Evolutionary conservation across 2,797 vertebrate genomes (phyloP).

Genomic region (Potorous gilbertii): DNA sequence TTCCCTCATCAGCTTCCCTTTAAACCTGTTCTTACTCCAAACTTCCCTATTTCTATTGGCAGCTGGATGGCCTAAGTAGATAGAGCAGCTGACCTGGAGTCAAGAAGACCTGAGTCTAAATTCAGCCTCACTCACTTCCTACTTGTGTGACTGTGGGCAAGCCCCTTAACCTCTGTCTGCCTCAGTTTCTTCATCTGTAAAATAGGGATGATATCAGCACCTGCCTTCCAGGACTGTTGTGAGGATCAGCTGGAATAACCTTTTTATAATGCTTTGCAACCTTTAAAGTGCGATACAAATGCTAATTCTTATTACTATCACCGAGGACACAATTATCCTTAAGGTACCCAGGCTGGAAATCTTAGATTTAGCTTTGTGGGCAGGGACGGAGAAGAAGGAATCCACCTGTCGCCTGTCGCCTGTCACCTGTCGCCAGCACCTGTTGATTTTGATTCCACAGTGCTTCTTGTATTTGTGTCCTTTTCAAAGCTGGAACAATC

Average conservation of each 20-base stretch:
- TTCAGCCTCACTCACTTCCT: no score
- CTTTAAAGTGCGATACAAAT: no score
- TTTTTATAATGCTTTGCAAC: no score
- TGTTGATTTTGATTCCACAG: not conserved
- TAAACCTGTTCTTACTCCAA: not conserved
- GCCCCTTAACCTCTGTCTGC: no score
- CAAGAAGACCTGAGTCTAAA: no score
- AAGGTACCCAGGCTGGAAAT: not conserved
- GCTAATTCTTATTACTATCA: not conserved
- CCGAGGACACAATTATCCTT: no score
- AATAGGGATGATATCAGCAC: no score
- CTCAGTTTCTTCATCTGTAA: no score
- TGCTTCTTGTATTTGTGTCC: not conserved
- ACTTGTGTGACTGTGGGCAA: no score
- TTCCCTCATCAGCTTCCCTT: not conserved
- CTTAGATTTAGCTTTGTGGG: not conserved
- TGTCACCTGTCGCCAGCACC: not conserved
- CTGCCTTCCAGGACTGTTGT: no score
- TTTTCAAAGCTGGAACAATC: not conserved
- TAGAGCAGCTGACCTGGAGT: not conserved
- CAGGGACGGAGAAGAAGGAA: not conserved
- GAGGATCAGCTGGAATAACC: no score
- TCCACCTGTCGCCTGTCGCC: not conserved
- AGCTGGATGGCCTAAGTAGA: not conserved
- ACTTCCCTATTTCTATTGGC: not conserved